Conservation (phyloP, 2,797 vertebrate species). For the Erpetoichthys calabaricus region DNA sequence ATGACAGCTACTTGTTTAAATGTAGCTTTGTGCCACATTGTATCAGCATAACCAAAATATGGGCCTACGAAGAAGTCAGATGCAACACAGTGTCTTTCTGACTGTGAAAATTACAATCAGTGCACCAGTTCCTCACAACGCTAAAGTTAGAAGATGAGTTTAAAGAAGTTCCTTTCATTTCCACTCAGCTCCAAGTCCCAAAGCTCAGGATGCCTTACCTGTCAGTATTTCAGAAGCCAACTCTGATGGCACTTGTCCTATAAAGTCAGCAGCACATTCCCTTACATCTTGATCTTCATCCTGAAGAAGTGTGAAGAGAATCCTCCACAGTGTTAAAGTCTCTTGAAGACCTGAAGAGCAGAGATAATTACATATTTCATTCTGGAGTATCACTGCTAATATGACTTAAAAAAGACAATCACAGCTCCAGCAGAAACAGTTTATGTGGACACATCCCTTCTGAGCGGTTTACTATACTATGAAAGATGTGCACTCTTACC, state of each 20-base stretch:
- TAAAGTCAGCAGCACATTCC: conserved; percentile 61
- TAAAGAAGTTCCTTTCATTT: too few relatives aligned
- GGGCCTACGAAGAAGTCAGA: too few relatives aligned
- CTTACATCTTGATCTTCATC: conserved; percentile 77
- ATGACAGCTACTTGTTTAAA: too few relatives aligned
- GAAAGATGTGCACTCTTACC: conserved; percentile 47
- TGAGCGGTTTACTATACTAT: neutral
- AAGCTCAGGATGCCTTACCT: conserved; percentile 26
- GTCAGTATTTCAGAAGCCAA: conserved; percentile 19
- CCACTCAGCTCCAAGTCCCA: too few relatives aligned
- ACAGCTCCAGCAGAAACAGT: conserved; percentile 10
- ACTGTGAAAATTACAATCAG: too few relatives aligned
- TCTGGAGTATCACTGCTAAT: conserved; percentile 7
- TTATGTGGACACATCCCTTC: neutral
- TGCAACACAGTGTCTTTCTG: too few relatives aligned
- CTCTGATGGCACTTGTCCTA: conserved; percentile 38
- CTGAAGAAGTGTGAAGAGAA: conserved; percentile 70
- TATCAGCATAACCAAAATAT: too few relatives aligned
- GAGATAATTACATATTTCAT: conserved; percentile 4
- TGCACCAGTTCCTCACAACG: too few relatives aligned
- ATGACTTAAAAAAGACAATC: conserved; percentile 11
- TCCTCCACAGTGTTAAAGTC: conserved; percentile 69
- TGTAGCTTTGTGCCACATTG: too few relatives aligned
- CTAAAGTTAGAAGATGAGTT: too few relatives aligned
- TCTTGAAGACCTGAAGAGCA: conserved; percentile 48